Evolutionary conservation across 2,113 vertebrate species (phyloP).

Genomic region (Gnathonemus longibarbis): DNA sequence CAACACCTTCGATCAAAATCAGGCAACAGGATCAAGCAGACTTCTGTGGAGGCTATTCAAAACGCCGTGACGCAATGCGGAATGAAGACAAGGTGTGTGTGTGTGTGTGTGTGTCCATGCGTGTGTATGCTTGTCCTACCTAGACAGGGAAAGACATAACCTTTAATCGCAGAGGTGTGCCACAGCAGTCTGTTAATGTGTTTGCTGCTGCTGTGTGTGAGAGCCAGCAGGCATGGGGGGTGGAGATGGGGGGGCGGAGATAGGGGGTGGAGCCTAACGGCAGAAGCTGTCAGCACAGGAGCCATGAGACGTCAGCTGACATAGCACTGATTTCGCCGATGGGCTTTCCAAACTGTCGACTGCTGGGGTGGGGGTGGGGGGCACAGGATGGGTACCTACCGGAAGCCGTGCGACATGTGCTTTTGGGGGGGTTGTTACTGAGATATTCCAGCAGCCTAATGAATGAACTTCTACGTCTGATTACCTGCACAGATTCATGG

Average conservation of each 20-base stretch:
- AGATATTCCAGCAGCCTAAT: background rate
- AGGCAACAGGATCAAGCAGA: background rate
- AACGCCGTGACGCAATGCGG: slow-evolving; percentile 34
- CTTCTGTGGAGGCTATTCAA: background rate
- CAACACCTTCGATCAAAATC: background rate
- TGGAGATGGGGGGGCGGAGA: background rate
- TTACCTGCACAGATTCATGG: background rate
- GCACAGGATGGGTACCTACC: background rate
- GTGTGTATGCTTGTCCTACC: background rate
- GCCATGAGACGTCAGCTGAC: background rate
- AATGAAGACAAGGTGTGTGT: background rate
- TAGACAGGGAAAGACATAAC: background rate
- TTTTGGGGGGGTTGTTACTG: background rate
- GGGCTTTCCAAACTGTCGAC: background rate
- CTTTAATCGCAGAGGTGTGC: background rate
- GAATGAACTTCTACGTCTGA: background rate
- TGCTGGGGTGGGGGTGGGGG: background rate
- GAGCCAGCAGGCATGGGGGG: background rate
- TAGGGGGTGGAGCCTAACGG: too few relatives aligned
- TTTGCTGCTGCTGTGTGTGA: background rate
- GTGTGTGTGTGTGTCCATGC: background rate
- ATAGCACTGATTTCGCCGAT: background rate
- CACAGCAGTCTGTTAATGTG: background rate
- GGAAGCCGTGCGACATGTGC: background rate
- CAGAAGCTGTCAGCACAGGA: background rate